Base-by-base conservation (phyloP, 2,888 invertebrate genomes). In the Sinohyriopsis cumingii region DNA sequence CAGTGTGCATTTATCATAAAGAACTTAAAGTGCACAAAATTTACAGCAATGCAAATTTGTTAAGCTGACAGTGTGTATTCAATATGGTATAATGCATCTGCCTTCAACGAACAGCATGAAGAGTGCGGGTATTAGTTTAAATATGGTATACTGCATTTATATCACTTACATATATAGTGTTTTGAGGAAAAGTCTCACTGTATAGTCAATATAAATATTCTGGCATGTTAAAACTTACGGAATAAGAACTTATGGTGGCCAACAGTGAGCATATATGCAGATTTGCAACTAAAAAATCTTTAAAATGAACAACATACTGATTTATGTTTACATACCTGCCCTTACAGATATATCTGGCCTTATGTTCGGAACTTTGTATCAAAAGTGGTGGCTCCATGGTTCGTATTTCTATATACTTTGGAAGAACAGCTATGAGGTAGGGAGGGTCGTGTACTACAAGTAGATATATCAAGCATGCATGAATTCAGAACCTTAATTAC, bases 391-490 rank as follows among this genome's bases (percentile, higher is more conserved):
- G 95, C 79, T 96, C 95, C 68, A 96, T 92, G 5, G 97, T 95
- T 77, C 96, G 94, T 7, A 98, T 93, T 90, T 98, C 95, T 55
- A 98, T 92, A 78, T 93, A 93, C 84, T 95, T 96, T 65, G 94
- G 93, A 64, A 96, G 91, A 63, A 98, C 92, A 7, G 96, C 97
- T 69, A 99, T 91, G 25, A 96, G 92, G 90, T 95, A 99, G 0
- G 99, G 99, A 84, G 95, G 94, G 90, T 99, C 97, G 94, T 97
- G 96, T 53, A 94, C 96, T 94, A 90, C 59, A 81, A 82, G 61
- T 59, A 63, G 68, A 64, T 74, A 59, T 60, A 20, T 15, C n/a
- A 19, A 59, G 20, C 55, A 57, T 20, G 59, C 12, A 63, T 54
- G 45, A 63, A 60, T 45, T 24, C 22, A 54, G 28, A 5, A 63